phyloP scores from a whole-genome alignment of 2,113 vertebrate genomes.

The Dryoscopus gambensis region DNA sequence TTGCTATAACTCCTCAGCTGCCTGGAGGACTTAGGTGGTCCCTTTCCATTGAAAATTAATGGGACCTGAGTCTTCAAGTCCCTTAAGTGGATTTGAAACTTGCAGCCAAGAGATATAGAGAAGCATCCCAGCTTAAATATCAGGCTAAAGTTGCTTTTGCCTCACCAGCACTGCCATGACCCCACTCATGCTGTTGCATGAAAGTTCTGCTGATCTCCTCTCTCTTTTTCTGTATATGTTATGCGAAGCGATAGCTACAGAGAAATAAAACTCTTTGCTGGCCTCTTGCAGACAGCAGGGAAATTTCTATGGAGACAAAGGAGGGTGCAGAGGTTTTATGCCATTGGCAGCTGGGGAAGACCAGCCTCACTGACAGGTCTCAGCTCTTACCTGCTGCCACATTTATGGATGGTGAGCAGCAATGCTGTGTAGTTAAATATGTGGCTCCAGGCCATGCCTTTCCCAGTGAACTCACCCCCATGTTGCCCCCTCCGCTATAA shows the following conservation, averaged over 20 bases:
- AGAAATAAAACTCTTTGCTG: neutral
- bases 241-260: neutral
- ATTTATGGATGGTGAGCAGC: neutral
- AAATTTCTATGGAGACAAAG: slow-evolving; percentile 6
- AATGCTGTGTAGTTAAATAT: fast-evolving
- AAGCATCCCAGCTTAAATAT: neutral
- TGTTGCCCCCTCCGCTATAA: fast-evolving
- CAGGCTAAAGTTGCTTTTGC: neutral
- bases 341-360: neutral
- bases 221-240: neutral
- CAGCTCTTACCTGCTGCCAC: neutral
- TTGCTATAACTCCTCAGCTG: neutral
- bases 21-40: neutral
- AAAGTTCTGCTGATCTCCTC: neutral
- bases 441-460: neutral
- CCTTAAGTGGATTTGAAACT: slow-evolving; percentile 46
- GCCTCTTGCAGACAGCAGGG: neutral
- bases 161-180: neutral
- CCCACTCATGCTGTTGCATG: fast-evolving
- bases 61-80: neutral
- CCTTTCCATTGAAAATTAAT: slow-evolving; percentile 29
- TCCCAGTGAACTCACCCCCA: neutral
- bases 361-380: fast-evolving
- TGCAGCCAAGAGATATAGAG: neutral
- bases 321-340: neutral